These are phyloP conservation scores for Apostichopus japonicus DNA, from an alignment of 35 echinoderm and acorn worm genomes.

Conservation along the genomic window DNA sequence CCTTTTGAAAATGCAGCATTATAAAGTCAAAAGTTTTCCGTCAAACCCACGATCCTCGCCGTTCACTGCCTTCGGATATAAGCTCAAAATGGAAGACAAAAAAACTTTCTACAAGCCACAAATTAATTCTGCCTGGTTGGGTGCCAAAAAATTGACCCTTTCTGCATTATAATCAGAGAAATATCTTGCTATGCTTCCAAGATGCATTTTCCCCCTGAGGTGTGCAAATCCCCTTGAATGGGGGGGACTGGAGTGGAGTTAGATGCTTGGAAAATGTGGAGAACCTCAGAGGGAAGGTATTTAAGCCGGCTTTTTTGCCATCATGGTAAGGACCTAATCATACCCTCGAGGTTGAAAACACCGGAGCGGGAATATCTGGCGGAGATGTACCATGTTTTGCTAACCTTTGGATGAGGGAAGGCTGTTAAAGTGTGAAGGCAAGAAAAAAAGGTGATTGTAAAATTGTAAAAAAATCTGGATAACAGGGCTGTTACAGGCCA, in stretches of 20 bases:
- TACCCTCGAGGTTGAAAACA: conserved; percentile 24
- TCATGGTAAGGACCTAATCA: conserved; percentile 13
- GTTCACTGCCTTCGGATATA: background rate
- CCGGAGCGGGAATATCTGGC: background rate
- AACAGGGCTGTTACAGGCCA: background rate
- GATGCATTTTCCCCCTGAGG: conserved; percentile 33
- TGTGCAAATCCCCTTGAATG: conserved; percentile 19
- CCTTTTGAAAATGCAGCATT: background rate
- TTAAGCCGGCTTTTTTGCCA: background rate
- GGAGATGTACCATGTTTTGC: conserved; percentile 10
- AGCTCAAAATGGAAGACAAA: background rate
- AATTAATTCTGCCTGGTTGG: conserved; percentile 48
- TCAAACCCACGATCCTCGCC: background rate
- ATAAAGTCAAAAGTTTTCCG: background rate
- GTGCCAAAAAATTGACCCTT: conserved; percentile 51
- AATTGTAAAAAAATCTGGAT: background rate
- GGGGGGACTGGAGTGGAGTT: background rate
- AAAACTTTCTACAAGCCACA: conserved; percentile 30
- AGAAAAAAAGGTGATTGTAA: background rate
- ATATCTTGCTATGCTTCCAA: conserved; percentile 7
- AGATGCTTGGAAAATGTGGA: background rate
- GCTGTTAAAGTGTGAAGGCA: background rate
- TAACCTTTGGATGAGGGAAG: background rate
- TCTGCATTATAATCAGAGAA: background rate
- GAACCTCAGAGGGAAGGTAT: conserved; percentile 22